Conservation (phyloP, 2,888 invertebrate genomes). For the Zelleria hepariella region DNA sequence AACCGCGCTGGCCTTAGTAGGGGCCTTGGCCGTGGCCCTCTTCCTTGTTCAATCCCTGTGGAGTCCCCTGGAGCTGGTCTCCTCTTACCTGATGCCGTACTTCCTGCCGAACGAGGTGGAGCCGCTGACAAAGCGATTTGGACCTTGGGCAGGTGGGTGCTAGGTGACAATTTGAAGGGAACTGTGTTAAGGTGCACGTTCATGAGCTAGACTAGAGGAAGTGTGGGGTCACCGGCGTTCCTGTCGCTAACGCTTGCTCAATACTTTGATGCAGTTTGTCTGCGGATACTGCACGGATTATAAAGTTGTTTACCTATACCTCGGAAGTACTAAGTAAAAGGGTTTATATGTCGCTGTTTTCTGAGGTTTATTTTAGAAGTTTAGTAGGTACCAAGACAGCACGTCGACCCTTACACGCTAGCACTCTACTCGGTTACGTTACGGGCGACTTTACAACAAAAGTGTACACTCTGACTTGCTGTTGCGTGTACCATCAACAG, state of each 20-base stretch:
- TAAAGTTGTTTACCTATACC: neutral
- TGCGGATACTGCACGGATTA: neutral
- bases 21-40: constrained; percentile 58
- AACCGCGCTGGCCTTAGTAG: constrained; percentile 53
- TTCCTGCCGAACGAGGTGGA: constrained; percentile 75
- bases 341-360: neutral
- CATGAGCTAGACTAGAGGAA: neutral
- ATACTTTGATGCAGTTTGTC: neutral
- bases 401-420: too few species aligned
- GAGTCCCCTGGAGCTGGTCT: constrained; percentile 71
- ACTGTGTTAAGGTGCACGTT: neutral
- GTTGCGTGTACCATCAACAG: too few species aligned
- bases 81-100: constrained; percentile 76
- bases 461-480: too few species aligned
- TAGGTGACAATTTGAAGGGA: neutral
- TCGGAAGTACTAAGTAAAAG: neutral
- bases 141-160: constrained; percentile 88
- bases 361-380: neutral
- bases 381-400: too few species aligned
- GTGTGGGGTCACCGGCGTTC: neutral
- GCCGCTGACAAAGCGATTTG: constrained; percentile 77
- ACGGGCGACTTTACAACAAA: too few species aligned
- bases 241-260: neutral
- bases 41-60: constrained; percentile 73
- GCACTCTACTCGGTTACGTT: too few species aligned